Conservation (phyloP, 64 coral and sea anemone genomes). For the Montipora efflorescens region DNA sequence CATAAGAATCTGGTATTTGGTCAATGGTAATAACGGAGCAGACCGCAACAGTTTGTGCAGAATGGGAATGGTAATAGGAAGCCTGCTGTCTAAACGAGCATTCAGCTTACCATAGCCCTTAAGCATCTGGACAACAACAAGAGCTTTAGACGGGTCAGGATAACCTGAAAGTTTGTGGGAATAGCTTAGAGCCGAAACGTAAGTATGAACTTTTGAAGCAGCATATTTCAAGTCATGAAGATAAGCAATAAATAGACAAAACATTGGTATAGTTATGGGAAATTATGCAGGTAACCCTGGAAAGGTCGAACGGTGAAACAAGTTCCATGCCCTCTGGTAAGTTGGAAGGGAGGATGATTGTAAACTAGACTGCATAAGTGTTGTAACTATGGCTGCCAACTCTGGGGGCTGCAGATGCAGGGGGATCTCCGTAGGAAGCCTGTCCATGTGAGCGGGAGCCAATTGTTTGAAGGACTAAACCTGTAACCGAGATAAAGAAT, state of each 20-base stretch:
- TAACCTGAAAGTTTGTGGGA: conserved; percentile 52
- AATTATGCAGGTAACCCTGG: neutral
- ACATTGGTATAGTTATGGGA: neutral
- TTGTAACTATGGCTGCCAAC: neutral
- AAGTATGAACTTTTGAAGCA: conserved; percentile 52
- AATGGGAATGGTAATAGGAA: conserved; percentile 65
- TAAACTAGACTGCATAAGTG: conserved; percentile 14
- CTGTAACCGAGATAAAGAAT: conserved; percentile 44
- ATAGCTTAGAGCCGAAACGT: conserved; percentile 61
- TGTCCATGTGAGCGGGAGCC: conserved; percentile 53
- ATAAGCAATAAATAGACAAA: conserved; percentile 56
- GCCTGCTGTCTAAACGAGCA: conserved; percentile 43
- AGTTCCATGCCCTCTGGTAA: conserved; percentile 16
- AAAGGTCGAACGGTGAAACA: conserved; percentile 13
- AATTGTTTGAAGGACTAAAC: conserved; percentile 45
- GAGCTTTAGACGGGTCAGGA: conserved; percentile 43
- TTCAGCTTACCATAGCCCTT: conserved; percentile 63
- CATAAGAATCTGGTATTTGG: conserved; percentile 33
- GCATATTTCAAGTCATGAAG: conserved; percentile 50
- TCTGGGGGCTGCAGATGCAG: neutral
- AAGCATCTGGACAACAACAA: conserved; percentile 72
- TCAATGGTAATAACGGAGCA: neutral
- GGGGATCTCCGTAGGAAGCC: conserved; percentile 39
- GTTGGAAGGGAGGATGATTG: conserved; percentile 24
- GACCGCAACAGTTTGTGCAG: conserved; percentile 31